Conservation (phyloP, 1,140 invertebrate species). For the Drosophila lacteicornis region DNA sequence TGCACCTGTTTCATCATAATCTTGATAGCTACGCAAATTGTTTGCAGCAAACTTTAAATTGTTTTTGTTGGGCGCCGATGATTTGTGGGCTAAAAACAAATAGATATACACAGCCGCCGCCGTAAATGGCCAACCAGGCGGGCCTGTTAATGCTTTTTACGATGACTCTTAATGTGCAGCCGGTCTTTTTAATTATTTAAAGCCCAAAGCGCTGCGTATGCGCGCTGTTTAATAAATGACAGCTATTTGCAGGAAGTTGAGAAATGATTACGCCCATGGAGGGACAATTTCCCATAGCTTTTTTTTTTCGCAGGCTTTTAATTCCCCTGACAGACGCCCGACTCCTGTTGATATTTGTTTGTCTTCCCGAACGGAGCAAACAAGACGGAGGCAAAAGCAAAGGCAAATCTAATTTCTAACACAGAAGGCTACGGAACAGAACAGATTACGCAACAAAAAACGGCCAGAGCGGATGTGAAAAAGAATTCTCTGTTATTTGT, state of each 20-base stretch:
- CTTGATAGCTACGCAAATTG: conserved; percentile 55
- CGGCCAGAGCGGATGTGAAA: conserved; percentile 33
- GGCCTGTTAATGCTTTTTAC: conserved; percentile 48
- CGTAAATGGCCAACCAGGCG: conserved; percentile 23
- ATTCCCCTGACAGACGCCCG: conserved; percentile 62
- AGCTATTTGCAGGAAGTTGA: conserved; percentile 42
- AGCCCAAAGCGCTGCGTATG: conserved; percentile 24
- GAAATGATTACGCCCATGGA: conserved; percentile 32
- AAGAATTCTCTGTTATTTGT: conserved; percentile 24
- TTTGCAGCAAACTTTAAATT: conserved; percentile 56
- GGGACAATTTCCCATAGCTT: conserved; percentile 20
- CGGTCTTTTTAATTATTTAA: conserved; percentile 57
- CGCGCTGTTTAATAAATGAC: conserved; percentile 63
- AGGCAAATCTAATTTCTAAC: conserved; percentile 73
- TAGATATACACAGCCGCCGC: not conserved
- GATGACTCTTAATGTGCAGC: conserved; percentile 31
- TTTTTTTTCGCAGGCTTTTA: conserved; percentile 55
- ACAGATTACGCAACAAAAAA: conserved; percentile 66
- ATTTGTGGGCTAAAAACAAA: conserved; percentile 49
- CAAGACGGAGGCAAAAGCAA: conserved; percentile 15
- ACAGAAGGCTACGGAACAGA: conserved; percentile 27
- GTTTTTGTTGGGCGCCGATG: conserved; percentile 44
- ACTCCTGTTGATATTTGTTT: conserved; percentile 63
- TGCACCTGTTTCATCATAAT: conserved; percentile 52
- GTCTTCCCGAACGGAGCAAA: conserved; percentile 27